Evolutionary conservation across 64 coral and sea anemone genomes (phyloP), one percentile per base, ranked within the genome.

Genomic region (Stichodactyla mertensii): DNA sequence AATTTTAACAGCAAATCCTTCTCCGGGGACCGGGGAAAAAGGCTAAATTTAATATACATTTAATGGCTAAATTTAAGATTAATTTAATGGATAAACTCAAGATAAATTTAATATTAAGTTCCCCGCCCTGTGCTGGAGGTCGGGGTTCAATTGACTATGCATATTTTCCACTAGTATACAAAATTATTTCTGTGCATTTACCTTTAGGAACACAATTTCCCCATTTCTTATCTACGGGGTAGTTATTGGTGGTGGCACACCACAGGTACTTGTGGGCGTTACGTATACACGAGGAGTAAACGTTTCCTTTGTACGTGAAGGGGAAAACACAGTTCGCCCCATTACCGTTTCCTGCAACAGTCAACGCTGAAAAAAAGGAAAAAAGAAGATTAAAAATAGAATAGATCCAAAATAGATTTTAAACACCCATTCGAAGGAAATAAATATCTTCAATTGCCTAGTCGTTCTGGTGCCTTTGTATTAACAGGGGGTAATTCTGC

Each of bases 291-390:
- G 70, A 8, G 0, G n/a, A 92, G 58, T 95, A 95, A 0, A 6
- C 87, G 9, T 0, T 88, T 0, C n/a, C 24, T 1, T 9, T 57
- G 71, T 95, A 95, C 13, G 62, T 78, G 59, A 95, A 95, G 62
- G 94, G 94, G 27, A 95, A 95, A 27, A 95, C 94, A 82, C 94
- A 95, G 10, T 5, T 15, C 16, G 88, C 85, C 52, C 89, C 89
- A 83, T 90, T 89, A 16, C 60, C 55, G 70, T 89, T 95, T 15
- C 94, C 94, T 52, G 51, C 87, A 54, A 77, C 77, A 31, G 82
- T 82, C 18, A 66, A 57, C 6, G 53, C 83, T 87, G 36, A 20
- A 90, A 84, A 70, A 83, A 18, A 45, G 36, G 36, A 2, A 4
- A 45, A 45, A 45, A 45, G 36, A 45, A 45, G 36, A 45, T 45